Evolutionary conservation across 1,140 invertebrate genomes (phyloP).

Genomic region (Drosophila prosaltans): DNA sequence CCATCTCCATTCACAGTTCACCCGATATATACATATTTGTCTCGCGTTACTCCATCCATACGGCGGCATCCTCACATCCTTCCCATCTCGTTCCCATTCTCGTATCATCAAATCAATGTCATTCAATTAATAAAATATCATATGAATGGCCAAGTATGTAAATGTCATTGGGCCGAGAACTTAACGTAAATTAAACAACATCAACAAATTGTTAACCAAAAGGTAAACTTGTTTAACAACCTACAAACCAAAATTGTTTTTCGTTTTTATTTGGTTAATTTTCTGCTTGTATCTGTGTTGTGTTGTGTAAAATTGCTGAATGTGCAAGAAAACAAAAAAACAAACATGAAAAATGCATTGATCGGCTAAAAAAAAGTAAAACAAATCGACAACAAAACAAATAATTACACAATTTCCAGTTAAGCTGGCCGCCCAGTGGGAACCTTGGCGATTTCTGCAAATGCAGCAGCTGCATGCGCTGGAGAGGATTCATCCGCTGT

Average conservation of each 20-base stretch:
- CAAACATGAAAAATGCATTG: constrained; percentile 7
- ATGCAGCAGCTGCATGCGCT: background rate
- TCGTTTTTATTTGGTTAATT: constrained; percentile 37
- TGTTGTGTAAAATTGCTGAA: constrained; percentile 1
- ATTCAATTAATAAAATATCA: constrained; percentile 19
- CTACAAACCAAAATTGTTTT: constrained; percentile 27
- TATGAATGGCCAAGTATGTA: constrained; percentile 38
- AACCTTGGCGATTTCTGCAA: constrained; percentile 1
- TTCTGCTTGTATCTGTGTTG: background rate
- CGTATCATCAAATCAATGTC: background rate
- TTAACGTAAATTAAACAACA: constrained; percentile 51
- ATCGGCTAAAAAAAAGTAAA: constrained; percentile 29
- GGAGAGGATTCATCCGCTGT: background rate
- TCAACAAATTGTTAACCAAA: constrained; percentile 35
- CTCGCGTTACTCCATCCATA: background rate
- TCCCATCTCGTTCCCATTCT: background rate
- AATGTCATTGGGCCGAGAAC: constrained; percentile 59
- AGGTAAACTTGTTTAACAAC: constrained; percentile 71
- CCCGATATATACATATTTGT: background rate
- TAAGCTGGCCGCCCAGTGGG: constrained; percentile 4
- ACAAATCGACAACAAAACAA: background rate
- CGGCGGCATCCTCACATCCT: background rate
- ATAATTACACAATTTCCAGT: constrained; percentile 20
- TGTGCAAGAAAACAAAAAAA: constrained; percentile 10
- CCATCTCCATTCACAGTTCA: constrained; percentile 5